Conservation (phyloP, 2,797 vertebrate species). For the Meriones psammophilus region DNA sequence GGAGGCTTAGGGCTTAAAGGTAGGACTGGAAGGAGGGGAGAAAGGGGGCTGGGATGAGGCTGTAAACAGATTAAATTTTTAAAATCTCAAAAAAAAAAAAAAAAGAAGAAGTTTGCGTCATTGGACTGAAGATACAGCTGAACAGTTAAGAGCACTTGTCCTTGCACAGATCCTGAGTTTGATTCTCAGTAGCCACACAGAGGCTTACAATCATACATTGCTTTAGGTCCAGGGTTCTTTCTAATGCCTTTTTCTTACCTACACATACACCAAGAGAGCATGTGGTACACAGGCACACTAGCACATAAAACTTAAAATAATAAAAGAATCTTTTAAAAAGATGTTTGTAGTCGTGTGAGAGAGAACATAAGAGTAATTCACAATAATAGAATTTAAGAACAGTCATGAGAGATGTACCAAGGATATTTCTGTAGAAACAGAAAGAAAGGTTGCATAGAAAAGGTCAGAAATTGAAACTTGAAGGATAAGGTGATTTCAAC, state of each 20-base stretch:
- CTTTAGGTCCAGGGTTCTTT: neutral
- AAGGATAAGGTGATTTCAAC: neutral
- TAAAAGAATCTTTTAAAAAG: neutral
- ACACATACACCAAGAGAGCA: neutral
- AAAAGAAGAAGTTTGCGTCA: slow-evolving; percentile 28
- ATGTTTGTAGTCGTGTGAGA: neutral
- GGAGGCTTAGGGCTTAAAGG: no score
- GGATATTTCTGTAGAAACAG: neutral
- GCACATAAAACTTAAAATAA: neutral
- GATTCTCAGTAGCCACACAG: neutral
- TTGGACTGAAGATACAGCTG: neutral
- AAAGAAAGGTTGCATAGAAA: slow-evolving; percentile 33
- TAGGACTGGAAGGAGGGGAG: no score
- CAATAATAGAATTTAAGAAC: neutral
- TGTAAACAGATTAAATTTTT: no score
- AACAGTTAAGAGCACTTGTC: neutral
- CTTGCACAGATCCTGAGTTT: neutral
- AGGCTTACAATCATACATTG: neutral
- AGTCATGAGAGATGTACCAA: neutral
- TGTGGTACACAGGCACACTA: neutral
- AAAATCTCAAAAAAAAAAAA: neutral
- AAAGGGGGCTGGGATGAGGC: no score
- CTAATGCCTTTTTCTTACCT: neutral
- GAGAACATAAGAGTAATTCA: slow-evolving; percentile 14
- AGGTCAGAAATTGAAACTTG: neutral